Conservation (phyloP, 2,888 invertebrate species). For the Tenthredo scrophulariae region DNA sequence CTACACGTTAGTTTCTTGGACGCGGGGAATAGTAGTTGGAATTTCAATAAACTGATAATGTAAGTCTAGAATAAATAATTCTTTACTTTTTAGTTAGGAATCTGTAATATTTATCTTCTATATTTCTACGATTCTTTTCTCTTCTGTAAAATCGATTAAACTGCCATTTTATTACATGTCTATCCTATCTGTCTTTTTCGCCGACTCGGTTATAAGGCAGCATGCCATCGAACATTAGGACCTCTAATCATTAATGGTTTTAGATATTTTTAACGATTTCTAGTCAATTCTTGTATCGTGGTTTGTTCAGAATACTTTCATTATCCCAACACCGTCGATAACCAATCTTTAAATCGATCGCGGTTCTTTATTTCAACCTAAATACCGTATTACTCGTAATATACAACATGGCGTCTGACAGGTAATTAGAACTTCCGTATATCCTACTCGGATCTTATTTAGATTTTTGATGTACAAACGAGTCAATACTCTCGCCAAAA, state of each 20-base stretch:
- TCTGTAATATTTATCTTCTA: background rate
- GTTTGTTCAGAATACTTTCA: background rate
- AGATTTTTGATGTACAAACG: background rate
- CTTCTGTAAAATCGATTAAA: constrained; percentile 8
- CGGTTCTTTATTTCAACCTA: background rate
- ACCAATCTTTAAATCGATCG: background rate
- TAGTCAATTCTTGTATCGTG: background rate
- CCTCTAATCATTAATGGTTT: background rate
- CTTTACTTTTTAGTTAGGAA: background rate
- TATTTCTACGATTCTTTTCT: too few relatives aligned
- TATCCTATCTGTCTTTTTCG: background rate
- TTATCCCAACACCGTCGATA: background rate
- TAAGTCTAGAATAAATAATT: background rate
- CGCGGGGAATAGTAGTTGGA: background rate
- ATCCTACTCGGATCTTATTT: background rate
- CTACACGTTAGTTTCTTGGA: background rate
- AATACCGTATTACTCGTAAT: background rate
- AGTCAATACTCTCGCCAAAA: background rate
- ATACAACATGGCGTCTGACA: constrained; percentile 34
- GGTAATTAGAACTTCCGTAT: background rate
- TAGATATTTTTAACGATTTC: background rate
- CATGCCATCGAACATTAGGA: background rate
- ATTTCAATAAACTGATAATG: constrained; percentile 8
- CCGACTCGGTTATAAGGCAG: background rate
- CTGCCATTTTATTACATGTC: constrained; percentile 30